phyloP scores from a whole-genome alignment of 2,888 invertebrate species.

The Drosophila algonquin region DNA sequence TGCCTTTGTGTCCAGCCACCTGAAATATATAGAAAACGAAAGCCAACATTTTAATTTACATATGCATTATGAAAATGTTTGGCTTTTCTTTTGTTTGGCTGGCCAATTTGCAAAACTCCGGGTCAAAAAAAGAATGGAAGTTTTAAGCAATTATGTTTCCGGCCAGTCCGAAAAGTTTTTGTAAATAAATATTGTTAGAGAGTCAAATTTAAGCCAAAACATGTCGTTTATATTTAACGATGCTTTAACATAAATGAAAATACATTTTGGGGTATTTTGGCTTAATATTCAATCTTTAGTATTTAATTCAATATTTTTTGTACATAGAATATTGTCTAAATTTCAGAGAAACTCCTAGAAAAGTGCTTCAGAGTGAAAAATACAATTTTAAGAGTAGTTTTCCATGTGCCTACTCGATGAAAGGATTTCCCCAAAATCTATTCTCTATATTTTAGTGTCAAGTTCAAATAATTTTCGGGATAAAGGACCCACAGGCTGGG shows the following conservation, averaged over 20 bases:
- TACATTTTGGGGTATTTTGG: too few species aligned
- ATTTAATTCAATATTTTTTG: too few species aligned
- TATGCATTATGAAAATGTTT: conserved; percentile 26
- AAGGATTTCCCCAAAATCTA: not conserved
- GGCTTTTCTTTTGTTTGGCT: conserved; percentile 20
- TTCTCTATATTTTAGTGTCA: conserved; percentile 28
- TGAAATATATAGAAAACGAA: conserved; percentile 39
- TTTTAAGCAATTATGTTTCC: conserved; percentile 10
- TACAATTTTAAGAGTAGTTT: too few species aligned
- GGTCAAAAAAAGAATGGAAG: not conserved
- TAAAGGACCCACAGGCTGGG: conserved; percentile 5
- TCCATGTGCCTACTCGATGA: too few species aligned
- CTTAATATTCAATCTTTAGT: not conserved
- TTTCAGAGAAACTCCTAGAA: too few species aligned
- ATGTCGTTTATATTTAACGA: not conserved
- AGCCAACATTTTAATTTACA: conserved; percentile 38
- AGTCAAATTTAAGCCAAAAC: not conserved
- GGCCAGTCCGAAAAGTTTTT: not conserved
- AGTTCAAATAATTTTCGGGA: conserved; percentile 43
- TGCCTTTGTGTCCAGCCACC: conserved; percentile 48
- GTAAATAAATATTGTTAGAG: not conserved
- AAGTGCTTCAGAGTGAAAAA: too few species aligned
- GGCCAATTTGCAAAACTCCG: conserved; percentile 12
- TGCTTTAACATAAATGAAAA: not conserved
- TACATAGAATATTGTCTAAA: too few species aligned